Base-by-base conservation (phyloP, 2,113 vertebrate species). In the Otocyon megalotis region DNA sequence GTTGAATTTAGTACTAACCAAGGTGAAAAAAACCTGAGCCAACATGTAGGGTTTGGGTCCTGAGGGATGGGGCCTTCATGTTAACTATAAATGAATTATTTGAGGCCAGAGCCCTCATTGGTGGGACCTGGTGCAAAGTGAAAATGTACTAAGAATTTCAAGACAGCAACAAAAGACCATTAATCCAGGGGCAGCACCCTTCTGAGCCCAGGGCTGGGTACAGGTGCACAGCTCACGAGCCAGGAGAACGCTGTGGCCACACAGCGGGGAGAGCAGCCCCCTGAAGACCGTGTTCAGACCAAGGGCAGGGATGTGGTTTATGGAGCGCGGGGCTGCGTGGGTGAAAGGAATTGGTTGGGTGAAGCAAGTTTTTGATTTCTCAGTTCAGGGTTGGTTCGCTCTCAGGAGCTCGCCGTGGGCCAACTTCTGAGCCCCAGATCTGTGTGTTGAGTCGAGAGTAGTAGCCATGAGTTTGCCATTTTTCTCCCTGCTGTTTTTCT, bases 181-280 rank as follows among this genome's bases (percentile, higher is more conserved):
- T 74, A 37, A 84, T 48, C 8, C n/a, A 10, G 43, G 28, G 4
- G 22, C 3, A 5, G 28, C 0, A 6, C 53, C 24, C 12, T n/a
- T 77, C 35, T 92, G 60, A 48, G 58, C 11, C 3, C 4, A 10
- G 35, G 16, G 58, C 8, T 9, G 20, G 24, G 32, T 19, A 48
- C 8, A 6, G 1, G 3, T 16, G 6, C 7, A n/a, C 3, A 79
- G n/a, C 9, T 80, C 4, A 5, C 11, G 0, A 0, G 43, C 62
- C 71, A 20, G 86, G 69, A 90, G 48, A 35, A 1, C 1, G 12
- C 32, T 8, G 10, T 32, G 69, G 35, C 22, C 62, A 8, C 14
- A 1, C 5, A 3, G 0, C 1, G 15, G 35, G 58, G 76, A 58
- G 13, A 77, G 60, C 26, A 69, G 48, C 28, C 63, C 43, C 10